Evolutionary conservation across 2,113 vertebrate genomes (phyloP).

Genomic region (Brachypodius melanocephalos): DNA sequence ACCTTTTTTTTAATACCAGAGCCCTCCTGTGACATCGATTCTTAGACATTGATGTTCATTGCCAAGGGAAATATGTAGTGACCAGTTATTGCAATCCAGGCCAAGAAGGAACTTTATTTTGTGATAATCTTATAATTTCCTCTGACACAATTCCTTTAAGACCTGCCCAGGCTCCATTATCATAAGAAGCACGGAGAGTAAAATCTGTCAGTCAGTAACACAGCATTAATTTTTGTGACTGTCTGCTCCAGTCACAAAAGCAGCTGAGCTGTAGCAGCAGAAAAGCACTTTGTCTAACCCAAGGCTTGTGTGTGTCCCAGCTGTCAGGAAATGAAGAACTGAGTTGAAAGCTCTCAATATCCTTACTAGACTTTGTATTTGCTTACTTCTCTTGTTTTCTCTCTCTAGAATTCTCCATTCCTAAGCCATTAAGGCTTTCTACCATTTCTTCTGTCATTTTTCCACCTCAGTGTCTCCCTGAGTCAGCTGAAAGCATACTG

Average conservation of each 20-base stretch:
- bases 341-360: background rate
- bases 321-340: background rate
- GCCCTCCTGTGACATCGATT: background rate
- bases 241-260: background rate
- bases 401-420: background rate
- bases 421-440: background rate
- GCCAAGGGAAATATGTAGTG: accelerated
- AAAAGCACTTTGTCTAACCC: background rate
- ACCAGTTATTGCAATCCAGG: background rate
- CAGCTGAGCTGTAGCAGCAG: background rate
- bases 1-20: background rate
- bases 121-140: background rate
- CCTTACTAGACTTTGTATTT: background rate
- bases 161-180: background rate
- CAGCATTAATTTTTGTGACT: background rate
- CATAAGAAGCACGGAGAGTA: background rate
- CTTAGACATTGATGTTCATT: background rate
- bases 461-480: background rate
- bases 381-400: background rate
- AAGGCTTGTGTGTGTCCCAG: background rate
- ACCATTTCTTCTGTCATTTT: background rate
- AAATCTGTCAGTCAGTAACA: background rate
- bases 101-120: background rate
- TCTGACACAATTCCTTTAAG: background rate
- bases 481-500: background rate